Evolutionary conservation across 1,140 invertebrate genomes (phyloP).

Genomic region (Drosophila mauritiana): DNA sequence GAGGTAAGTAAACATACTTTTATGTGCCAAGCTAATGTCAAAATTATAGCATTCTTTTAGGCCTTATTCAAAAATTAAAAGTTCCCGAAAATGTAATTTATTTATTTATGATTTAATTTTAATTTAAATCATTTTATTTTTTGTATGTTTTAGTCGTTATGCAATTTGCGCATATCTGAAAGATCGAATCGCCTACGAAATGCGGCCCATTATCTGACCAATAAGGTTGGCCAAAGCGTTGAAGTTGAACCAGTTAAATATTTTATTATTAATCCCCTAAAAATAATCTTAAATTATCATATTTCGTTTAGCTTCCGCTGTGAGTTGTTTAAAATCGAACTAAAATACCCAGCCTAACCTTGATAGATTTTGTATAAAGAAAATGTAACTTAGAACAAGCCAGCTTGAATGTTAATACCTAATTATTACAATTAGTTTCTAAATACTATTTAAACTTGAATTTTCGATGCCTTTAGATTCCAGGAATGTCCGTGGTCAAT

Average conservation of each 20-base stretch:
- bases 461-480: conserved; percentile 85
- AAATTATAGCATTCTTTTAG: conserved; percentile 34
- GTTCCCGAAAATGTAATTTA: not conserved
- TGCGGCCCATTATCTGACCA: conserved; percentile 74
- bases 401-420: not conserved
- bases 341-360: conserved; percentile 34
- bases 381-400: conserved; percentile 4
- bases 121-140: conserved; percentile 48
- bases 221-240: conserved; percentile 78
- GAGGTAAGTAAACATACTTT: conserved; percentile 86
- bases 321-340: conserved; percentile 21
- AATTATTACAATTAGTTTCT: not conserved
- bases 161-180: conserved; percentile 64
- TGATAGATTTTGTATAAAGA: not conserved
- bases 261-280: conserved; percentile 42
- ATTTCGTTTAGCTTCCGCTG: conserved; percentile 20
- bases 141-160: conserved; percentile 65
- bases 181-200: conserved; percentile 74
- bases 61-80: not conserved
- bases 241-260: conserved; percentile 55
- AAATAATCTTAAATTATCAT: conserved; percentile 16
- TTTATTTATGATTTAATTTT: not conserved
- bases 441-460: not conserved
- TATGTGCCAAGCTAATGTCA: not conserved
- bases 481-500: conserved; percentile 87